Evolutionary conservation across 1,140 invertebrate species (phyloP), one percentile per base, ranked within the genome.

Genomic region (Spodoptera frugiperda): DNA sequence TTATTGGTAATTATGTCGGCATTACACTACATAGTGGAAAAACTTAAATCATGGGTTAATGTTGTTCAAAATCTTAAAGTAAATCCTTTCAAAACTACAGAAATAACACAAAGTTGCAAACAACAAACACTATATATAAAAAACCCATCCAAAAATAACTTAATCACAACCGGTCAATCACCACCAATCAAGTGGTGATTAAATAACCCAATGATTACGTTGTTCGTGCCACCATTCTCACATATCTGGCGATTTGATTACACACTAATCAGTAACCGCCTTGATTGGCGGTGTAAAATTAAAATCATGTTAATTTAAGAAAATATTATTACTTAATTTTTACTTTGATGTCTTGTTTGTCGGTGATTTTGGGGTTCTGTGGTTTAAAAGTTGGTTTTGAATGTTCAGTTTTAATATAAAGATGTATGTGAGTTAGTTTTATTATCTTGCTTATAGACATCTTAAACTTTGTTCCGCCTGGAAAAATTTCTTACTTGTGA

Each of bases 221-320:
- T 30, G 19, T 19, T 19, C 33, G 59, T 74, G 25, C 57, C 44
- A 59, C 25, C 25, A 33, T 74, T 74, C 71, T 74, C 71, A 74
- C 71, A 57, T 74, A 19, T 17, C 11, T 17, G 25, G 30, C 71
- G 21, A 14, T 30, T 51, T 74, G 71, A 74, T 74, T 61, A 46
- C 71, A 25, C 15, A 49, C 44, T 67, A 30, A 74, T 49, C 39
- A 63, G 2, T 14, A 54, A 30, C 21, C 25, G 57, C 44, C 71
- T 49, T 74, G 39, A 74, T 74, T 74, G 71, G 21, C 17, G 44
- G 55, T 63, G 48, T 74, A 51, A 55, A 72, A 74, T 46, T 21
- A 74, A 59, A 74, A 74, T 74, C 53, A 48, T 61, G 25, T 63
- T 57, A 67, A 25, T 67, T 49, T 48, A 30, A 51, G n/a, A 67